Evolutionary conservation across 2,888 invertebrate genomes (phyloP), one percentile per base, ranked within the genome.

Genomic region (Plutella xylostella): DNA sequence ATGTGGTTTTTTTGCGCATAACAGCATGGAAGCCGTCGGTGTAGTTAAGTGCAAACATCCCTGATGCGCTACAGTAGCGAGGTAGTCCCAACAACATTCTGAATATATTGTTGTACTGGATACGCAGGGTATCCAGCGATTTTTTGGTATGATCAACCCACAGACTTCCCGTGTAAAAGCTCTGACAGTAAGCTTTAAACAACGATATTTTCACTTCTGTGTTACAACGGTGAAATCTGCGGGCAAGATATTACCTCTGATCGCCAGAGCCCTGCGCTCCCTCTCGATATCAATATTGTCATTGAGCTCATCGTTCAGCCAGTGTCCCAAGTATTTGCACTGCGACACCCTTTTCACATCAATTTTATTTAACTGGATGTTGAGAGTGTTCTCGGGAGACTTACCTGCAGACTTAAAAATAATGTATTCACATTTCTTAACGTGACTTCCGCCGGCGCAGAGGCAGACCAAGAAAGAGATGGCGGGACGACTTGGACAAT

Each of bases 251-350:
- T 42, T 42, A 30, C 42, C 15, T 14, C 30, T 17, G 19, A 42
- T 19, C 4, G 42, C 21, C 2, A 42, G 21, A 14, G 17, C 42
- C 19, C 42, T 31, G 15, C 42, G 42, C 34, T 42, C 31, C 33
- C 42, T 31, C n/a, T 42, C 42, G 7, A 42, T 28, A 12, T 42
- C 42, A 15, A 14, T 19, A 15, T 33, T 15, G 21, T 42, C 33
- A 3, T 12, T 33, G 19, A 42, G 31, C 11, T 31, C 21, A 3
- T 42, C 42, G 17, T 19, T 42, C 4, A 42, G 1, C 11, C 17
- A n/a, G 34, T 42, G 42, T 11, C 42, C 42, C 30, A 42, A 5
- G 17, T 42, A 42, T 18, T 42, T 42, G 15, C 31, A 42, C 14
- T 18, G 14, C 14, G 19, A 19, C 20, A 33, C 33, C 17, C 14